These are phyloP conservation scores for Eilema sororculum DNA, from an alignment of 2,888 invertebrate genomes.

Conservation along the genomic window DNA sequence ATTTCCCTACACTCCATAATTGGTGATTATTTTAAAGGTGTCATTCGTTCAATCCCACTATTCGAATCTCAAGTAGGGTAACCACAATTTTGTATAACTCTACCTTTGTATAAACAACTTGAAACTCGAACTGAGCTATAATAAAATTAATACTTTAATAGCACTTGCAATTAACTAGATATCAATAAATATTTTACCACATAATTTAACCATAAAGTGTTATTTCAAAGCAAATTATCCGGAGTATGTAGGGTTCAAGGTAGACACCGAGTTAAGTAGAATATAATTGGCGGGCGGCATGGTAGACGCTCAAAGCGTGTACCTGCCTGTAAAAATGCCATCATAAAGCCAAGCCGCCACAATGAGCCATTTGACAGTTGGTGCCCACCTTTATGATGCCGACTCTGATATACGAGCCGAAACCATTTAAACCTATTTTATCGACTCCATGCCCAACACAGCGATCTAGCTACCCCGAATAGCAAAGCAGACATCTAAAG, in stretches of 20 bases:
- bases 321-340: conserved; percentile 86
- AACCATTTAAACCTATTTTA: conserved; percentile 85
- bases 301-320: conserved; percentile 80
- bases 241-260: conserved; percentile 52
- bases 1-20: conserved; percentile 37
- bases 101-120: conserved; percentile 29
- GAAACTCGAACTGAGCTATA: conserved; percentile 22
- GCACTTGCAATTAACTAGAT: conserved; percentile 8
- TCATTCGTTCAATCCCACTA: conserved; percentile 48
- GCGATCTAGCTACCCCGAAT: conserved; percentile 72
- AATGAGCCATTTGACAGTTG: conserved; percentile 85
- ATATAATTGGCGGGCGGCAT: conserved; percentile 85
- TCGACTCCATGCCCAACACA: conserved; percentile 80
- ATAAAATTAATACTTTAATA: conserved; percentile 18
- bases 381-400: conserved; percentile 84
- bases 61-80: conserved; percentile 49
- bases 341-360: conserved; percentile 83
- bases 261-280: conserved; percentile 80
- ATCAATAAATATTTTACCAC: conserved; percentile 39
- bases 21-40: conserved; percentile 44
- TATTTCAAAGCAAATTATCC: conserved; percentile 53
- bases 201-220: conserved; percentile 50
- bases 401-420: conserved; percentile 80
- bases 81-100: conserved; percentile 37
- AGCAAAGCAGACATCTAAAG: conserved; percentile 78